Conservation (phyloP, 1,140 invertebrate species). For the Bombus picipes region DNA sequence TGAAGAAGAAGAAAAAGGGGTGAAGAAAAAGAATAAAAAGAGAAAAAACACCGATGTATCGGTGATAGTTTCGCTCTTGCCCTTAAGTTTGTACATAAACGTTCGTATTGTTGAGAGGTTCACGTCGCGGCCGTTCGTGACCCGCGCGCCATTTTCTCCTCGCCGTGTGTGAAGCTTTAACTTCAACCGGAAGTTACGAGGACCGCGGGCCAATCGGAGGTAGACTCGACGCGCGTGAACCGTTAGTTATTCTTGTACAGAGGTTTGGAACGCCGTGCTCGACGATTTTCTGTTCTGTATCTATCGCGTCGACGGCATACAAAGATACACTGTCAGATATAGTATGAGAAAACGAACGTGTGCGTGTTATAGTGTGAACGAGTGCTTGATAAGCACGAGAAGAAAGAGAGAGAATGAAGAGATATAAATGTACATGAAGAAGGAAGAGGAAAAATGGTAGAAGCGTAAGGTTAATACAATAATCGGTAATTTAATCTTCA, state of each 20-base stretch:
- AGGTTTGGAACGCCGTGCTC: constrained; percentile 54
- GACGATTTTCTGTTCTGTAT: constrained; percentile 78
- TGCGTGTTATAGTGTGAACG: constrained; percentile 12
- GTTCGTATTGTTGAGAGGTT: constrained; percentile 53
- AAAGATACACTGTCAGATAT: constrained; percentile 41
- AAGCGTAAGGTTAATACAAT: constrained; percentile 71
- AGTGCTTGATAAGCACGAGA: constrained; percentile 15
- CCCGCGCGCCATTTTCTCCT: not conserved
- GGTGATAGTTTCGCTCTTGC: constrained; percentile 67
- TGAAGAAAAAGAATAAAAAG: not conserved
- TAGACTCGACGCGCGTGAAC: constrained; percentile 40
- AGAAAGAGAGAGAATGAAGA: not conserved
- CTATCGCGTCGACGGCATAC: constrained; percentile 70
- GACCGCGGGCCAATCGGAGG: constrained; percentile 48
- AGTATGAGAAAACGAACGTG: not conserved
- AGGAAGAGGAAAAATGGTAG: constrained; percentile 30
- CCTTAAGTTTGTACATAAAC: constrained; percentile 72
- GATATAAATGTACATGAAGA: constrained; percentile 29
- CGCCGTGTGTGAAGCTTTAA: not conserved
- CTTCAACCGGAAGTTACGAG: not conserved
- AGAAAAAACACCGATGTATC: constrained; percentile 14
- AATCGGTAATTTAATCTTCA: constrained; percentile 77
- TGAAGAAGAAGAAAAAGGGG: not conserved
- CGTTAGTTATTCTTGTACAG: constrained; percentile 66
- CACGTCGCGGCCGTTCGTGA: not conserved